A percentile compares a stretch with the other conserved stretches of the same genome.
These are phyloP conservation scores for Ellobium chinense DNA, from an alignment of 2,888 invertebrate genomes.

Conservation along the genomic window DNA sequence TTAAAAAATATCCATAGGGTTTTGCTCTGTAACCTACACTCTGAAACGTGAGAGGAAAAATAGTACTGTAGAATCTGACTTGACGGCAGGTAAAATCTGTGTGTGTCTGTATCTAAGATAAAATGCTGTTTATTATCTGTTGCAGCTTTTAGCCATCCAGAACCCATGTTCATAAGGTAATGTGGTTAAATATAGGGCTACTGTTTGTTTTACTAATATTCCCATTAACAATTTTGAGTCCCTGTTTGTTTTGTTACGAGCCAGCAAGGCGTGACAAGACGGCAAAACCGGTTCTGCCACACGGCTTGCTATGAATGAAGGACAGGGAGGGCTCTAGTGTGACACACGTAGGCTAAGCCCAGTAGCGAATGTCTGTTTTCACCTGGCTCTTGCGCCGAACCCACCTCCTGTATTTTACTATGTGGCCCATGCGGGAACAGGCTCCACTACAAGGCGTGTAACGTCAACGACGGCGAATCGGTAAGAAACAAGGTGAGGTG, in stretches of 20 bases:
- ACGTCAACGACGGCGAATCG: not conserved
- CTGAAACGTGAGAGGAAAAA: no score
- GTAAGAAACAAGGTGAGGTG: no score
- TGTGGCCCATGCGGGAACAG: constrained; percentile 14
- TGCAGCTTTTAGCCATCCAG: no score
- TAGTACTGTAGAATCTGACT: no score
- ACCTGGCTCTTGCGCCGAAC: not conserved
- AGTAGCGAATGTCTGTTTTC: constrained; percentile 6
- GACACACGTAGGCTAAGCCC: not conserved
- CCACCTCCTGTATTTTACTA: not conserved
- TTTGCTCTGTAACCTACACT: no score
- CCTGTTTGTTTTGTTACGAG: not conserved
- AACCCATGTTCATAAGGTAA: no score
- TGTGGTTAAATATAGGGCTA: no score
- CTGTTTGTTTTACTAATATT: not conserved
- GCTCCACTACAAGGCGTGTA: not conserved
- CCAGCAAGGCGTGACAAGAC: not conserved
- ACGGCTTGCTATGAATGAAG: not conserved
- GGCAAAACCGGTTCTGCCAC: constrained; percentile 30
- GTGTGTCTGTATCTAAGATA: no score
- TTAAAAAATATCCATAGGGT: no score
- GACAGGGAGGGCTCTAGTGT: not conserved
- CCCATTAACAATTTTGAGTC: not conserved
- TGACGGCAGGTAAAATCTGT: no score
- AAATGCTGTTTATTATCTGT: no score